These are phyloP conservation scores for Scaptomyza parva DNA, from an alignment of 2,888 invertebrate species.

Conservation along the genomic window DNA sequence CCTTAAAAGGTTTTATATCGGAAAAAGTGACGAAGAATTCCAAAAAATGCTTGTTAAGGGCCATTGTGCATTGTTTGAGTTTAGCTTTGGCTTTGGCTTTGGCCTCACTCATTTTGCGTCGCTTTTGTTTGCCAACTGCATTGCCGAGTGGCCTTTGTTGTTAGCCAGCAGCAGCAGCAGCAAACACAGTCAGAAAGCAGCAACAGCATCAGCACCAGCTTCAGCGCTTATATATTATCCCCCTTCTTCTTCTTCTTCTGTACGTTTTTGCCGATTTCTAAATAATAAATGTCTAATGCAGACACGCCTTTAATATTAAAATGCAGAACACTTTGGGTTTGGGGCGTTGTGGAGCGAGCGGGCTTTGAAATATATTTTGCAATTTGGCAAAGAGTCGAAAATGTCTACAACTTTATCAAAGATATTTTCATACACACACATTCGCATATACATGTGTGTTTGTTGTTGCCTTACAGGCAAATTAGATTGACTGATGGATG, in stretches of 20 bases:
- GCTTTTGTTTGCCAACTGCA: conserved; percentile 73
- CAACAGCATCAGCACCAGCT: conserved; percentile 18
- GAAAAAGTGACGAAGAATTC: too few species aligned
- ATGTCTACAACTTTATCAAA: conserved; percentile 71
- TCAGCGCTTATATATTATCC: conserved; percentile 4
- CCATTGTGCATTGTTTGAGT: conserved; percentile 68
- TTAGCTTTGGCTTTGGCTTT: conserved; percentile 39
- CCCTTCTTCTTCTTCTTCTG: conserved; percentile 13
- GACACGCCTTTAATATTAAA: conserved; percentile 34
- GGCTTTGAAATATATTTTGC: conserved; percentile 40
- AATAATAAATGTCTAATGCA: conserved; percentile 68
- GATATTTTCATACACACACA: conserved; percentile 39
- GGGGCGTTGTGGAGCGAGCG: neutral
- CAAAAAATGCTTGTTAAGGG: too few species aligned
- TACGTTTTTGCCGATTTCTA: conserved; percentile 48
- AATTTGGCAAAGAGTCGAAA: conserved; percentile 42
- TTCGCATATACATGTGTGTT: conserved; percentile 23
- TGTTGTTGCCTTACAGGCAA: conserved; percentile 60
- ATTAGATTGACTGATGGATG: conserved; percentile 69
- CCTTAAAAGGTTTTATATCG: too few species aligned
- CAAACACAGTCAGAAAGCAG: conserved; percentile 11
- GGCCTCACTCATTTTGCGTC: conserved; percentile 27
- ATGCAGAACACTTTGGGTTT: conserved; percentile 6
- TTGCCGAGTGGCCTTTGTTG: conserved; percentile 63
- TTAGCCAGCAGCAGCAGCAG: too few species aligned